Conservation (phyloP, 2,797 vertebrate species). For the Discoglossus pictus region DNA sequence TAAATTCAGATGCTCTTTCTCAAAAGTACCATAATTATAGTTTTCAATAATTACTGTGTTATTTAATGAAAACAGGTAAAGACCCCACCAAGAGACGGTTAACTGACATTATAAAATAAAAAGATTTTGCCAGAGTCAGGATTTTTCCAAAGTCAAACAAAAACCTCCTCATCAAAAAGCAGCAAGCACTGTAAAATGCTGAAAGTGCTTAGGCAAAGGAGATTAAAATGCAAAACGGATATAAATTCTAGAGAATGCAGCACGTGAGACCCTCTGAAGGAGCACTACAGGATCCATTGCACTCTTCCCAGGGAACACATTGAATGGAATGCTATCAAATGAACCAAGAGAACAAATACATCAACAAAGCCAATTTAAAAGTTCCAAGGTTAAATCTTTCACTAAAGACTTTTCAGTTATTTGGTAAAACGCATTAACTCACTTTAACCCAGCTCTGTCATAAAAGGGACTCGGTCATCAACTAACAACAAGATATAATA, state of each 20-base stretch:
- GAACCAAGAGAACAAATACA: conserved; percentile 5
- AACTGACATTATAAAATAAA: too few species aligned
- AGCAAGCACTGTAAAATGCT: conserved; percentile 14
- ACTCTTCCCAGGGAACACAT: conserved; percentile 20
- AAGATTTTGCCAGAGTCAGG: too few species aligned
- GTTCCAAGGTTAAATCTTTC: conserved; percentile 11
- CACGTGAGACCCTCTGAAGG: conserved; percentile 33
- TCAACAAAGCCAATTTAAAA: conserved; percentile 23
- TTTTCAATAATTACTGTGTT: too few species aligned
- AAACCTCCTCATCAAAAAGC: conserved; percentile 8
- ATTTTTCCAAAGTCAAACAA: not conserved
- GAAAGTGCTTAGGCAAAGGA: conserved; percentile 24
- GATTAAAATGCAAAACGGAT: conserved; percentile 44
- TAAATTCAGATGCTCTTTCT: too few species aligned
- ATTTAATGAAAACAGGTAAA: too few species aligned
- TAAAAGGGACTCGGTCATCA: too few species aligned
- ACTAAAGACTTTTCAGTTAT: conserved; percentile 1
- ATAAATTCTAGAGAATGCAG: conserved; percentile 32
- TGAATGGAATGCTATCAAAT: conserved; percentile 26
- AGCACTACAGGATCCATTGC: conserved; percentile 22
- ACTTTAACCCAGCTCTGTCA: too few species aligned
- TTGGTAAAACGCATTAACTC: conserved; percentile 1
- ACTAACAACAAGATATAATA: too few species aligned
- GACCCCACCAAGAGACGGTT: too few species aligned
- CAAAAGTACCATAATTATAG: too few species aligned